Conservation (phyloP, 2,888 invertebrate species). For the Plagodis dolabraria region DNA sequence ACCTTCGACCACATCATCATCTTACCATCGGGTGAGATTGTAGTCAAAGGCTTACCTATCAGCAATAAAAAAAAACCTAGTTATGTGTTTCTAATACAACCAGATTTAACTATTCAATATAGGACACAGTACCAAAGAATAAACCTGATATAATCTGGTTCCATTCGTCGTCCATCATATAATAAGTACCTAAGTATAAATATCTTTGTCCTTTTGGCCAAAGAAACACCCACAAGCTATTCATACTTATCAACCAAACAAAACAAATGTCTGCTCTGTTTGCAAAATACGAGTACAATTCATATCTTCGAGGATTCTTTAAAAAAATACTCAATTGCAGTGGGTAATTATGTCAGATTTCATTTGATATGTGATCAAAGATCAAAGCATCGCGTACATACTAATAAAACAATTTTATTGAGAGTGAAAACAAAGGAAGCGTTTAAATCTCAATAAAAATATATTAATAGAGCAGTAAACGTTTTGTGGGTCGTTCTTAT, state of each 20-base stretch:
- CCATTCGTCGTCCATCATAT: too few relatives aligned
- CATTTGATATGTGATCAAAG: slow-evolving; percentile 28
- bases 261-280: neutral
- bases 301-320: neutral
- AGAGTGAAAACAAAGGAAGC: slow-evolving; percentile 71
- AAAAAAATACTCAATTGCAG: neutral
- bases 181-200: too few relatives aligned
- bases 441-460: slow-evolving; percentile 73
- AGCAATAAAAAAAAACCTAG: too few relatives aligned
- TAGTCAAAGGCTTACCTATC: too few relatives aligned
- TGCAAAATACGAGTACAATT: neutral
- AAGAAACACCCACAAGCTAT: too few relatives aligned
- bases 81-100: too few relatives aligned
- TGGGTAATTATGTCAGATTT: slow-evolving; percentile 1
- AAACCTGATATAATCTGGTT: too few relatives aligned
- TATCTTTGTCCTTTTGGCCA: too few relatives aligned
- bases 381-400: slow-evolving; percentile 54
- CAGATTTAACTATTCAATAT: too few relatives aligned
- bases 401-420: slow-evolving; percentile 67
- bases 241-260: neutral
- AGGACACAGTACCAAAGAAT: too few relatives aligned
- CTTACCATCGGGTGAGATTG: too few relatives aligned
- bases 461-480: slow-evolving; percentile 69
- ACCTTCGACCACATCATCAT: too few relatives aligned
- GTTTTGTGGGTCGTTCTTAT: slow-evolving; percentile 58